These are phyloP conservation scores for Cryptocephalus primarius DNA, from an alignment of 2,888 invertebrate genomes.

Conservation along the genomic window DNA sequence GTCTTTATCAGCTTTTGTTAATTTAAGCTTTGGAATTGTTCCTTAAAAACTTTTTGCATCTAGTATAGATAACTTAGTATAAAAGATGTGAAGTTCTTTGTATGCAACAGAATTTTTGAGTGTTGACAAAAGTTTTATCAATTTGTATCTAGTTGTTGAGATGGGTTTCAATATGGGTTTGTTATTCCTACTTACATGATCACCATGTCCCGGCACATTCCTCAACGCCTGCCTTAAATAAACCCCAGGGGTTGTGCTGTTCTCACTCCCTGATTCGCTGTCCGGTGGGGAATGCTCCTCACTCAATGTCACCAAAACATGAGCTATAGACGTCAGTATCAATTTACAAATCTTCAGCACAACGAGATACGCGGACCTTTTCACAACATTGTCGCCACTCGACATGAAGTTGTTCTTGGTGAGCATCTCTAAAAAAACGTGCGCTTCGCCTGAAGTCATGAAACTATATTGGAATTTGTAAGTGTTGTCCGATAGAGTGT, in stretches of 20 bases:
- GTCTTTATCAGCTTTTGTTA: too few relatives aligned
- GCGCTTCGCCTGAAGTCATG: slow-evolving; percentile 53
- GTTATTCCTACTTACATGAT: slow-evolving; percentile 58
- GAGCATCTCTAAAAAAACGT: slow-evolving; percentile 64
- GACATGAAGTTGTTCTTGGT: slow-evolving; percentile 78
- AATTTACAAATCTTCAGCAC: slow-evolving; percentile 83
- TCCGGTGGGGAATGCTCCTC: slow-evolving; percentile 35
- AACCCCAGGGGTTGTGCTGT: slow-evolving; percentile 37
- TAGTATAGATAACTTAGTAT: too few relatives aligned
- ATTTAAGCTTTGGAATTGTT: too few relatives aligned
- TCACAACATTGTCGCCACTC: slow-evolving; percentile 57
- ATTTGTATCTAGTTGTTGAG: too few relatives aligned
- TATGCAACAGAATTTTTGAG: too few relatives aligned
- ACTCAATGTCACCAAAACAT: slow-evolving; percentile 51
- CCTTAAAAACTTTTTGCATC: too few relatives aligned
- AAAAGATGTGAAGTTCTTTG: too few relatives aligned
- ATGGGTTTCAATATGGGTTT: too few relatives aligned
- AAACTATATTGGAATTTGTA: slow-evolving; percentile 61
- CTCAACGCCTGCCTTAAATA: slow-evolving; percentile 72
- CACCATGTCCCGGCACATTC: slow-evolving; percentile 75
- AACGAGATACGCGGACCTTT: slow-evolving; percentile 72
- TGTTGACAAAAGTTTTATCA: too few relatives aligned
- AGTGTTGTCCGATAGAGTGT: slow-evolving; percentile 63
- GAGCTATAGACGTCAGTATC: slow-evolving; percentile 76
- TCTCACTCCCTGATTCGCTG: slow-evolving; percentile 28